Conservation (phyloP, 2,113 vertebrate species). For the Prionailurus bengalensis region DNA sequence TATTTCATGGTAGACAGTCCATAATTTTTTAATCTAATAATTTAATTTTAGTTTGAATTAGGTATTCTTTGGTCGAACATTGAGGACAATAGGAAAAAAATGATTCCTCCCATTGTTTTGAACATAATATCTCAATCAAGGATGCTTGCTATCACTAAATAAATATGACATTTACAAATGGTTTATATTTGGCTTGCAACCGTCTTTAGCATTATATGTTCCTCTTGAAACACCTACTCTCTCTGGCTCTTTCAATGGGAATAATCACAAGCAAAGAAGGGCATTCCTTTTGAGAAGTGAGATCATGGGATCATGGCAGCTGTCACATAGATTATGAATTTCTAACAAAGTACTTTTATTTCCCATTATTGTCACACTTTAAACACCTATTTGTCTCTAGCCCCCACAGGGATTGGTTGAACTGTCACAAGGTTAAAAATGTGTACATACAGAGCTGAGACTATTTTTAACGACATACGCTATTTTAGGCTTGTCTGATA, state of each 20-base stretch:
- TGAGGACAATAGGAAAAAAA: neutral
- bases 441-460: neutral
- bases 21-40: neutral
- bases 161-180: neutral
- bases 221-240: neutral
- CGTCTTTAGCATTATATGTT: neutral
- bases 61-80: neutral
- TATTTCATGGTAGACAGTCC: neutral
- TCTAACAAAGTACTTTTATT: conserved; percentile 18
- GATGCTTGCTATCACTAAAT: neutral
- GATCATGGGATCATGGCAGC: neutral
- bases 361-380: conserved; percentile 22
- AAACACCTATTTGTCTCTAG: conserved; percentile 37
- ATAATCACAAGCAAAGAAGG: neutral
- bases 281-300: neutral
- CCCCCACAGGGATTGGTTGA: neutral
- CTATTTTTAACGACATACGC: neutral
- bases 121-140: neutral
- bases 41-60: conserved; percentile 10
- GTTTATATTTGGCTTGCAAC: neutral
- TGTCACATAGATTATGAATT: neutral
- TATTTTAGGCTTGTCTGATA: neutral
- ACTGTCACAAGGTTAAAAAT: conserved; percentile 5
- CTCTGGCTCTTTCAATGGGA: neutral
- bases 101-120: neutral